Conservation (phyloP, 23 tunicate genomes). For the Styela clava region DNA sequence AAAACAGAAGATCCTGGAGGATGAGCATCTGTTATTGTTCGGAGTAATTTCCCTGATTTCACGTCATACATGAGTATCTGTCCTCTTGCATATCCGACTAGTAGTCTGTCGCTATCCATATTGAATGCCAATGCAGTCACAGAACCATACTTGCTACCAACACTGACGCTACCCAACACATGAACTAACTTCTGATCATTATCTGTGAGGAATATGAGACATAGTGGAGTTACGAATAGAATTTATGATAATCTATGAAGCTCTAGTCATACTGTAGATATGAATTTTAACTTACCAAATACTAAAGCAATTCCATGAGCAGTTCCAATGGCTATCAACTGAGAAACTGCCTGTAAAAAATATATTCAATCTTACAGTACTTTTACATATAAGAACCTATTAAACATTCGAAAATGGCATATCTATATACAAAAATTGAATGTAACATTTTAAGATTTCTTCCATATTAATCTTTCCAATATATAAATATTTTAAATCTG, state of each 20-base stretch:
- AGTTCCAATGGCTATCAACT: constrained; percentile 72
- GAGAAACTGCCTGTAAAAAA: constrained; percentile 68
- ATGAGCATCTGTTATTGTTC: constrained; percentile 89
- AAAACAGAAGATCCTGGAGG: constrained; percentile 89
- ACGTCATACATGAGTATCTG: constrained; percentile 94
- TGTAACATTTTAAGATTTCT: no score
- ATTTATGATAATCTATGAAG: background rate
- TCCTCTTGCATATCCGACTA: constrained; percentile 88
- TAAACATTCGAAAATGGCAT: no score
- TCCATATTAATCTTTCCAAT: no score
- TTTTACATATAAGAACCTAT: no score
- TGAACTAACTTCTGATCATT: constrained; percentile 49
- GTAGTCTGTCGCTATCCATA: constrained; percentile 55
- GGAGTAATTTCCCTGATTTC: constrained; percentile 58
- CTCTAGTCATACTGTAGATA: no score
- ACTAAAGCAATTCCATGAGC: constrained; percentile 70
- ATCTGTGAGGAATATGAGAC: no score
- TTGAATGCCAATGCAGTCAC: constrained; percentile 87
- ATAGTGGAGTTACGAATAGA: background rate
- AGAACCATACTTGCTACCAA: constrained; percentile 74
- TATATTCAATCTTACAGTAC: no score
- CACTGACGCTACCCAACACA: constrained; percentile 61
- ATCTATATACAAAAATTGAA: no score
- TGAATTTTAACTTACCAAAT: constrained; percentile 49
- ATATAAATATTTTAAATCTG: no score